These are phyloP conservation scores for Theretra japonica DNA, from an alignment of 2,888 invertebrate species.

Conservation along the genomic window DNA sequence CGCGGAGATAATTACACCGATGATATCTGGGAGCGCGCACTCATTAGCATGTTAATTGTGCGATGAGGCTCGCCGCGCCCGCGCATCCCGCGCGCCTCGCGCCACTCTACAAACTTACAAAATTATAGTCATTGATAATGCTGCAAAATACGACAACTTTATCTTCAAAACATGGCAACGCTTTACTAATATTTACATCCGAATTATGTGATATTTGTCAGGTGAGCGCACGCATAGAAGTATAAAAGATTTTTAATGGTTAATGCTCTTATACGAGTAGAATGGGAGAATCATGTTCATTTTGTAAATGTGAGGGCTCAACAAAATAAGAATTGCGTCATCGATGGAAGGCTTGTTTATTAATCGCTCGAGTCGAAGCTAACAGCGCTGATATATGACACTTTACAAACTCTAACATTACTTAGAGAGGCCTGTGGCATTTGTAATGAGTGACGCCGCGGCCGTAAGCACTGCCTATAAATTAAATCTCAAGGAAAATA, in stretches of 20 bases:
- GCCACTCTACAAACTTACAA: slow-evolving; percentile 45
- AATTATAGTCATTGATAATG: slow-evolving; percentile 57
- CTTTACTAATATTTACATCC: slow-evolving; percentile 29
- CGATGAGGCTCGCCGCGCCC: slow-evolving; percentile 61
- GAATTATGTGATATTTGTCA: slow-evolving; percentile 22
- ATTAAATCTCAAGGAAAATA: slow-evolving; percentile 85
- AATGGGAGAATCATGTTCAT: slow-evolving; percentile 36
- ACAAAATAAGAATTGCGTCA: slow-evolving; percentile 61
- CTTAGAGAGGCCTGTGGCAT: slow-evolving; percentile 71
- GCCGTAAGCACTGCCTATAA: slow-evolving; percentile 77
- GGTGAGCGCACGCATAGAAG: not conserved
- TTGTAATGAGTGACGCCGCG: slow-evolving; percentile 80
- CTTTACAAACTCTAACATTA: slow-evolving; percentile 79
- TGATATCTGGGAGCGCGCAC: slow-evolving; percentile 75
- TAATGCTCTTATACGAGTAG: slow-evolving; percentile 29
- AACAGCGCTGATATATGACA: slow-evolving; percentile 80
- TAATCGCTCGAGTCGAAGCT: slow-evolving; percentile 66
- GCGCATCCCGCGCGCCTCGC: slow-evolving; percentile 42
- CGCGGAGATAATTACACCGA: slow-evolving; percentile 78
- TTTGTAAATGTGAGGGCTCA: slow-evolving; percentile 39
- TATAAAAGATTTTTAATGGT: slow-evolving; percentile 26
- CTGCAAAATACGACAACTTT: slow-evolving; percentile 36
- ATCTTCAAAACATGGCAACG: slow-evolving; percentile 7
- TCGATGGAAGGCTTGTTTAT: slow-evolving; percentile 64
- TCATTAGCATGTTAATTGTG: slow-evolving; percentile 84